A percentile compares a stretch with the other conserved stretches of the same genome.
Conservation (phyloP, 2,113 vertebrate genomes). For the Saccopteryx bilineata region DNA sequence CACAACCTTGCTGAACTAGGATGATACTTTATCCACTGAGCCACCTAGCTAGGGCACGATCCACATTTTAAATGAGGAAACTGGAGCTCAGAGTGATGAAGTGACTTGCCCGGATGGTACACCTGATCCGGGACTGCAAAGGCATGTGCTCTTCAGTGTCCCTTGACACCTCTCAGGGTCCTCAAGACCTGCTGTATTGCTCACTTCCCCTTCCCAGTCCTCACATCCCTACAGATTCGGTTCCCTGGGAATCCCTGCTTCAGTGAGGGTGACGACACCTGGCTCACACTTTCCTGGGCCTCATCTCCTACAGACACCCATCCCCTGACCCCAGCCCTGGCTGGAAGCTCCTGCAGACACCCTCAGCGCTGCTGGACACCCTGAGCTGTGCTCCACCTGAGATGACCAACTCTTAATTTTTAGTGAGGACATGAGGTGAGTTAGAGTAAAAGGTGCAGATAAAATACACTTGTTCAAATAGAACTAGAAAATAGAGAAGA, state of each 20-base stretch:
- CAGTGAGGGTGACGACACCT: too few relatives aligned
- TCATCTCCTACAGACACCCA: neutral
- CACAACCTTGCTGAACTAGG: too few relatives aligned
- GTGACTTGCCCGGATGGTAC: neutral
- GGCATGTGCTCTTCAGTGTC: neutral
- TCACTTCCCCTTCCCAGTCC: neutral
- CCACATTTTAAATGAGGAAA: neutral
- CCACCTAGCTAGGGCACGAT: neutral
- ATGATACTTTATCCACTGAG: too few relatives aligned
- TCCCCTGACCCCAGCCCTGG: neutral
- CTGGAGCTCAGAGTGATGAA: neutral
- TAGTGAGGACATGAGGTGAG: neutral
- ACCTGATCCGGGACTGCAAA: neutral
- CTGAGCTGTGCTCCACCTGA: neutral
- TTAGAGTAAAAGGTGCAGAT: neutral
- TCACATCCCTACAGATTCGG: neutral
- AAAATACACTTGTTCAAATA: neutral
- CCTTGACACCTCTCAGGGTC: neutral
- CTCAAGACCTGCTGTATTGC: rapidly evolving
- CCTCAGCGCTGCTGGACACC: neutral
- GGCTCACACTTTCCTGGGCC: neutral
- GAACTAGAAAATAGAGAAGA: neutral
- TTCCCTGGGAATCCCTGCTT: neutral
- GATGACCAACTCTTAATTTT: neutral
- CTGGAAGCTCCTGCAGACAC: neutral